Evolutionary conservation across 1,140 invertebrate genomes (phyloP).

Genomic region (Zaprionus camerounensis): DNA sequence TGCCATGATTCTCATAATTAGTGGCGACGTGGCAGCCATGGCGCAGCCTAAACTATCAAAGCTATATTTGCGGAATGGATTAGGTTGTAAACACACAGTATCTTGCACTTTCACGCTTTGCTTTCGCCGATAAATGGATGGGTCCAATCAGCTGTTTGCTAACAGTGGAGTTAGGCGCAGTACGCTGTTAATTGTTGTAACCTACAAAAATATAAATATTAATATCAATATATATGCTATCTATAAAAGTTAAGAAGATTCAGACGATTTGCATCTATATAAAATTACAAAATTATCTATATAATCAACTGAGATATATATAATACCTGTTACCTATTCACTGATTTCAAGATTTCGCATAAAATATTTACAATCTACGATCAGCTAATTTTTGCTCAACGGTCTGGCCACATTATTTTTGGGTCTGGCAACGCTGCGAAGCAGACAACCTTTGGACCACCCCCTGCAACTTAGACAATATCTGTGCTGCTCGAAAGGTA

Average conservation of each 20-base stretch:
- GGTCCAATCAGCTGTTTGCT: constrained; percentile 26
- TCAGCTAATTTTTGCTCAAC: not conserved
- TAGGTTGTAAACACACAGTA: not conserved
- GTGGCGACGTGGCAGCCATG: constrained; percentile 70
- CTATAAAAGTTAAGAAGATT: not conserved
- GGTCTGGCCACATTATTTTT: not conserved
- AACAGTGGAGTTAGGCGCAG: not conserved
- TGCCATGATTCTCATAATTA: constrained; percentile 86
- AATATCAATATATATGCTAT: too few relatives aligned
- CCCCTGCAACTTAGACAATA: constrained; percentile 39
- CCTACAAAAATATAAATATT: too few relatives aligned
- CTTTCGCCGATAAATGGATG: constrained; percentile 5
- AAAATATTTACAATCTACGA: constrained; percentile 4
- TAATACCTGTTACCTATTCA: not conserved
- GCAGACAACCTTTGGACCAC: constrained; percentile 74
- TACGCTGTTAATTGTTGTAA: constrained; percentile 16
- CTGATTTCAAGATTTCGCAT: not conserved
- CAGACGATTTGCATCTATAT: not conserved
- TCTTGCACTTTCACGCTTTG: constrained; percentile 26
- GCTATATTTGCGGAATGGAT: constrained; percentile 32
- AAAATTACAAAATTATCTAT: not conserved
- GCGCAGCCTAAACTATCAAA: not conserved
- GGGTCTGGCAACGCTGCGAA: constrained; percentile 45
- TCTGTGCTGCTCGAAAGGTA: constrained; percentile 34
- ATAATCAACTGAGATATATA: not conserved